Percentiles rank a stretch among this genome's conserved stretches.
phyloP scores from a whole-genome alignment of 2,888 invertebrate genomes.

The Meandrusa payeni region DNA sequence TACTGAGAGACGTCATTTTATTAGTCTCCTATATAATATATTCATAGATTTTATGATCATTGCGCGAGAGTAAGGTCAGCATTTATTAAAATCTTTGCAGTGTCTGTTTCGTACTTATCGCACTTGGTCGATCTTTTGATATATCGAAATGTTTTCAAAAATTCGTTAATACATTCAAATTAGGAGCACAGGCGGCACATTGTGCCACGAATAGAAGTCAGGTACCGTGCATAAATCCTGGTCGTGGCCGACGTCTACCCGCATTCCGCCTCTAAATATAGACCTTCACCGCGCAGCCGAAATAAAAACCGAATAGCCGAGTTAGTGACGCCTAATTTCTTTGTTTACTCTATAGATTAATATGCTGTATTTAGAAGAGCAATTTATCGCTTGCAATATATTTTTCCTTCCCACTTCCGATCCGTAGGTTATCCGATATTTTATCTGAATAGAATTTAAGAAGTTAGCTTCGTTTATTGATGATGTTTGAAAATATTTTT shows the following conservation, averaged over 20 bases:
- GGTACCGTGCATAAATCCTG: slow-evolving; percentile 47
- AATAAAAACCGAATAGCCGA: slow-evolving; percentile 40
- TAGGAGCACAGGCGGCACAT: slow-evolving; percentile 32
- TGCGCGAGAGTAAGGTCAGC: too few species aligned
- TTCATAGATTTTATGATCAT: too few species aligned
- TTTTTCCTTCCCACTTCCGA: slow-evolving; percentile 15
- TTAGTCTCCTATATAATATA: too few species aligned
- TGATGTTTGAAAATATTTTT: too few species aligned
- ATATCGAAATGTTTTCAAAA: slow-evolving; percentile 2
- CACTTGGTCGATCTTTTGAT: neutral
- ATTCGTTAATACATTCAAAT: slow-evolving; percentile 32
- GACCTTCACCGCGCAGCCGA: slow-evolving; percentile 30
- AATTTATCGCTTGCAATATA: slow-evolving; percentile 11
- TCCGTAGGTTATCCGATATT: too few species aligned
- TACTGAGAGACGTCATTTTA: too few species aligned
- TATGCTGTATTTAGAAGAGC: slow-evolving; percentile 10
- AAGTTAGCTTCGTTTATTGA: neutral
- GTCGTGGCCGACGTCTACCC: slow-evolving; percentile 42
- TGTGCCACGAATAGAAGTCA: slow-evolving; percentile 48
- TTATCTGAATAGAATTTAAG: too few species aligned
- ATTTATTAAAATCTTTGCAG: too few species aligned
- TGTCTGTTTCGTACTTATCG: neutral
- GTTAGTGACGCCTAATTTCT: slow-evolving; percentile 27
- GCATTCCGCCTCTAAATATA: slow-evolving; percentile 52
- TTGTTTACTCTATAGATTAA: slow-evolving; percentile 30